Base-by-base conservation (phyloP, 2,888 invertebrate genomes). In the Troides oblongomaculatus region DNA sequence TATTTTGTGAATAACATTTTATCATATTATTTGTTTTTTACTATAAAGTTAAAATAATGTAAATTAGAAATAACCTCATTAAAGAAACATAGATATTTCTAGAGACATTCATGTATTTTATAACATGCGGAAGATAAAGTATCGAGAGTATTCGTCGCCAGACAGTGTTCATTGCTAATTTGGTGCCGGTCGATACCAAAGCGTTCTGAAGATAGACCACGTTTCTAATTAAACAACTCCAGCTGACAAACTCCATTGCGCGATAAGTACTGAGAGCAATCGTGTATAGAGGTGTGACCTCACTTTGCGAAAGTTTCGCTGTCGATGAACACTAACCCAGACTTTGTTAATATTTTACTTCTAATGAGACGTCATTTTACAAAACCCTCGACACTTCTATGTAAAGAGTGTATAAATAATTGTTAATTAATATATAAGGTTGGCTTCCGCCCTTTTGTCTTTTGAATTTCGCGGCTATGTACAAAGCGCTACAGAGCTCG, bases 191-290 rank as follows among this genome's bases (percentile, higher is more conserved):
- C 63, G 63, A 66, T 66, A 66, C 39, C 4, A 66, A 18, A 18
- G 36, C 58, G 69, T n/a, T 61, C 66, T 66, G 63, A 67, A 70
- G 66, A 64, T 70, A 70, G 70, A 60, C 64, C 70, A 70, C 70
- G 70, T 60, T 67, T 66, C 70, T 67, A 70, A 67, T 66, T 67
- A 66, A 63, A 70, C 62, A 62, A 58, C 70, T 70, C 57, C 60
- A 66, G 66, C 46, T 70, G 70, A 66, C 70, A 65, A 62, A 62
- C 62, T 60, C 64, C 43, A 64, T 53, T 59, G 70, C 66, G 62
- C 58, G 66, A 53, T 66, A 66, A 65, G 61, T 65, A 65, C 65
- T 50, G 57, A 57, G 64, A 61, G 61, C 30, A 65, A 61, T 62
- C 23, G 65, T 62, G 56, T 66, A 30, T 30, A 58, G 62, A 21